A percentile compares a stretch with the other conserved stretches of the same genome.
These are phyloP conservation scores for Bugulina stolonifera DNA, from an alignment of 2,888 invertebrate genomes.

Conservation along the genomic window DNA sequence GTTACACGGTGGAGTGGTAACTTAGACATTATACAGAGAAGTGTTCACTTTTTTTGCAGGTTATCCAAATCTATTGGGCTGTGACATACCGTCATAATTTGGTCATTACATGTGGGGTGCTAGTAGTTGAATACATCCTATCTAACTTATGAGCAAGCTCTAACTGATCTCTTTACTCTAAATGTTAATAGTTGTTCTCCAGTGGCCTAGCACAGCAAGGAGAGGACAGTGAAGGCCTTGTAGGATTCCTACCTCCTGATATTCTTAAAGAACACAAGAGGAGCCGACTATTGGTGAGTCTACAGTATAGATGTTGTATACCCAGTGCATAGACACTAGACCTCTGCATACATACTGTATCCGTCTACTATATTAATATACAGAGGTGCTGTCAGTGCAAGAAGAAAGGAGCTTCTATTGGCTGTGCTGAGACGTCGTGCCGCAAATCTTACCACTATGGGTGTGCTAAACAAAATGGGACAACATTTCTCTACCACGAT, in stretches of 20 bases:
- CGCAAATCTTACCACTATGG: slow-evolving; percentile 67
- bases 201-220: slow-evolving; percentile 46
- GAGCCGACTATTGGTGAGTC: slow-evolving; percentile 59
- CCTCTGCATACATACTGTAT: background rate
- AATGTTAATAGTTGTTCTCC: slow-evolving; percentile 48
- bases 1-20: too few relatives aligned
- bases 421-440: slow-evolving; percentile 65
- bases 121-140: too few relatives aligned
- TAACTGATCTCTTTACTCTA: background rate
- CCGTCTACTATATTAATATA: slow-evolving; percentile 38
- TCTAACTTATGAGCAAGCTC: too few relatives aligned
- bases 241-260: slow-evolving; percentile 67
- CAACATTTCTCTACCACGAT: slow-evolving; percentile 57
- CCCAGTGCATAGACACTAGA: too few relatives aligned
- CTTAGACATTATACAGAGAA: too few relatives aligned
- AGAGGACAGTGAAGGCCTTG: slow-evolving; percentile 61
- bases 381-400: slow-evolving; percentile 68
- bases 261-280: slow-evolving; percentile 64
- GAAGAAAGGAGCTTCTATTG: slow-evolving; percentile 64
- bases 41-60: too few relatives aligned
- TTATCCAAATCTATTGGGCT: too few relatives aligned
- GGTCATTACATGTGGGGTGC: too few relatives aligned
- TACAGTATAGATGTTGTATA: too few relatives aligned
- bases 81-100: too few relatives aligned
- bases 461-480: slow-evolving; percentile 65